Evolutionary conservation across 2,888 invertebrate species (phyloP), one percentile per base, ranked within the genome.

Genomic region (Polydrusus cervinus): DNA sequence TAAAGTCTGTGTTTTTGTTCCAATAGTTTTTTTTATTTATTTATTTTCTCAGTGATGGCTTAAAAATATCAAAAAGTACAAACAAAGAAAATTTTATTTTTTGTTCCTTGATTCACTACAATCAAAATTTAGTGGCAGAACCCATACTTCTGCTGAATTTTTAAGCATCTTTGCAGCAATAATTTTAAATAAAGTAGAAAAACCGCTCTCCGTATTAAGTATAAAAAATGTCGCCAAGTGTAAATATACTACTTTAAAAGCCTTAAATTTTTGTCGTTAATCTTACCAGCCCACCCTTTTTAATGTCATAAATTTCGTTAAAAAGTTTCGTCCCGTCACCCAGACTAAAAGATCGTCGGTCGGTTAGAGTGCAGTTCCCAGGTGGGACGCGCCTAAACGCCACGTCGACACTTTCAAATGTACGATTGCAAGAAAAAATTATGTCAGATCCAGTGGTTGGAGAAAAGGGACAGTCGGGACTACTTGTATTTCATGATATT

Each of bases 221-320:
- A 11, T 11, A 40, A 11, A n/a, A 40, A 45, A 45, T 13, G 13
- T n/a, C 8, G 8, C 3, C 1, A 5, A 5, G n/a, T 10, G 10
- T 13, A 47, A 47, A 47, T 47, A 47, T n/a, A 16, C 1, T 8
- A 47, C n/a, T 47, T 6, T 47, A 47, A 47, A 47, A 47, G n/a
- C 16, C 16, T 47, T 8, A 55, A 55, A 55, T 55, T 55, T 9
- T 30, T 30, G 34, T 34, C 30, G 8, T 60, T 38, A 60, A 38
- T 57, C 57, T 60, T 38, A 34, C 11, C 20, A 60, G 10, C 18
- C 57, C 38, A 14, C 38, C 38, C 57, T 18, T 16, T 10, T 14
- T 60, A 60, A 38, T 38, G 38, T 60, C 16, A 60, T 60, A 60
- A 60, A 60, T 60, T 60, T 38, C 10, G n/a, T 9, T 30, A 11